Evolutionary conservation across 1,140 invertebrate species (phyloP).

Genomic region (Drosophila miranda): DNA sequence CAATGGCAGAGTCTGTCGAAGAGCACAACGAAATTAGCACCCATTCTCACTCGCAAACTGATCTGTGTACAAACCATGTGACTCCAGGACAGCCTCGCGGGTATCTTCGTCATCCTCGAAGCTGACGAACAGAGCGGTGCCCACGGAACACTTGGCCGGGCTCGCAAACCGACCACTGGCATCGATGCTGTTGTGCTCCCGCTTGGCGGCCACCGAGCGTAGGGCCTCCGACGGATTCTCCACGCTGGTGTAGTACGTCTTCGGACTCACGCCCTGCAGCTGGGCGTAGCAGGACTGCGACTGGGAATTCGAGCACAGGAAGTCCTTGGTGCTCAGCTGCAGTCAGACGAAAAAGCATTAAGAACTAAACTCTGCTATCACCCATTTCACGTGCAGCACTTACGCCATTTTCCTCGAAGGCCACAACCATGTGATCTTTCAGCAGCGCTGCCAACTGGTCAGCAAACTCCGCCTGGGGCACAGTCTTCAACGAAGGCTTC

Average conservation of each 20-base stretch:
- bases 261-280: constrained; percentile 61
- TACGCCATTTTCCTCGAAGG: constrained; percentile 78
- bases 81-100: constrained; percentile 79
- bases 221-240: constrained; percentile 72
- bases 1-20: constrained; percentile 70
- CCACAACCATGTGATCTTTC: constrained; percentile 75
- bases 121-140: constrained; percentile 73
- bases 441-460: constrained; percentile 52
- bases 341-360: not conserved
- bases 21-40: not conserved
- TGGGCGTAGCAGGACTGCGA: constrained; percentile 71
- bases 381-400: constrained; percentile 27
- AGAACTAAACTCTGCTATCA: not conserved
- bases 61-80: constrained; percentile 82
- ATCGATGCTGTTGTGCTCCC: constrained; percentile 64
- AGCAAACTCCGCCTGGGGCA: constrained; percentile 62
- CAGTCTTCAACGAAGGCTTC: constrained; percentile 62
- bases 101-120: constrained; percentile 81
- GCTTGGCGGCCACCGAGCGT: constrained; percentile 46
- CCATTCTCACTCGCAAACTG: not conserved
- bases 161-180: constrained; percentile 55
- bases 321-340: constrained; percentile 68
- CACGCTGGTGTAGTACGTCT: constrained; percentile 75
- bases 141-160: constrained; percentile 60
- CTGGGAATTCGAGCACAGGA: constrained; percentile 60